These are phyloP conservation scores for Agrilus cyanescens DNA, from an alignment of 2,888 invertebrate genomes.

Conservation along the genomic window DNA sequence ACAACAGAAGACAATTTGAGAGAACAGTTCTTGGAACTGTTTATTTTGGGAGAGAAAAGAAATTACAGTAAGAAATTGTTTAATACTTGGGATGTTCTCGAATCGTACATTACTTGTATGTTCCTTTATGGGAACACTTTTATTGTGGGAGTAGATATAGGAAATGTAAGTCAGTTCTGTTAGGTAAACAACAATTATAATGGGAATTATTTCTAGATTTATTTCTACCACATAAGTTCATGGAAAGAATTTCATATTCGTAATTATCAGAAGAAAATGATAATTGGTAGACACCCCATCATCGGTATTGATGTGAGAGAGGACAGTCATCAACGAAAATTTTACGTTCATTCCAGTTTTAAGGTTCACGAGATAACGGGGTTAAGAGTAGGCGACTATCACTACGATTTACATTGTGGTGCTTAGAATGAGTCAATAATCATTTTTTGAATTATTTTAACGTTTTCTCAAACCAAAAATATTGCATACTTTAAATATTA, in stretches of 20 bases:
- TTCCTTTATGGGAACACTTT: slow-evolving; percentile 33
- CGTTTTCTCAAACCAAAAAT: no score
- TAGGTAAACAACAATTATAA: not conserved
- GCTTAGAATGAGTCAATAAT: no score
- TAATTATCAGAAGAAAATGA: slow-evolving; percentile 26
- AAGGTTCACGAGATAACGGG: slow-evolving; percentile 29
- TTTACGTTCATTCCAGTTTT: slow-evolving; percentile 30
- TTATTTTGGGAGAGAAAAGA: slow-evolving; percentile 27
- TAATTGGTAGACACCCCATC: slow-evolving; percentile 31
- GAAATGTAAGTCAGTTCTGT: slow-evolving; percentile 24
- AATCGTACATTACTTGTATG: slow-evolving; percentile 30
- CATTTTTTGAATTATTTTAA: no score
- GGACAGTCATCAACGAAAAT: slow-evolving; percentile 24
- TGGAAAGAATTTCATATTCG: slow-evolving; percentile 33
- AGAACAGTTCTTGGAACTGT: slow-evolving; percentile 31
- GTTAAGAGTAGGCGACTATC: slow-evolving; percentile 3
- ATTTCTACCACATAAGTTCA: slow-evolving; percentile 30
- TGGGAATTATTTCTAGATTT: slow-evolving; percentile 22
- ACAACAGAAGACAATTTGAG: slow-evolving; percentile 23
- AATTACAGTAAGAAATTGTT: slow-evolving; percentile 31
- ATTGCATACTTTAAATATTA: no score
- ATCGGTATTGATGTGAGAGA: slow-evolving; percentile 30
- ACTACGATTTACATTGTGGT: no score
- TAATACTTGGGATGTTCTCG: slow-evolving; percentile 29
- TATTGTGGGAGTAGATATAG: slow-evolving; percentile 29